These are phyloP conservation scores for Amazonetta brasiliensis DNA, from an alignment of 2,797 vertebrate species.

Conservation along the genomic window DNA sequence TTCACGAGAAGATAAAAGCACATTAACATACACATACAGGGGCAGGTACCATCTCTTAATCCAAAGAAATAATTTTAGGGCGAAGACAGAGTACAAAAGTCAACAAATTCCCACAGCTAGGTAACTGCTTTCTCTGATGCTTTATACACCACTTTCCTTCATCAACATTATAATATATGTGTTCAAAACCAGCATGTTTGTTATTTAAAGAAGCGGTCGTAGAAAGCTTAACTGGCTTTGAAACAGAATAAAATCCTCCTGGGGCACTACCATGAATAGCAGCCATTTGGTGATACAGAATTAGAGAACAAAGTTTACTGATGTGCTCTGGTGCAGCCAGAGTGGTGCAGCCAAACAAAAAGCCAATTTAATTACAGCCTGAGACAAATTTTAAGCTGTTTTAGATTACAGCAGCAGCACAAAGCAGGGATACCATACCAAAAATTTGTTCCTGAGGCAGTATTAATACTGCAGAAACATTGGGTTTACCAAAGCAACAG, in stretches of 20 bases:
- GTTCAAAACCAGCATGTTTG: neutral
- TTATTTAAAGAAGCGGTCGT: neutral
- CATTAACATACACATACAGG: neutral
- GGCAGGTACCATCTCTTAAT: neutral
- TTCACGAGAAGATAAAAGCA: neutral
- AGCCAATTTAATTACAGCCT: neutral
- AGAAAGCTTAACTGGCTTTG: neutral
- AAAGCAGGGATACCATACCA: neutral
- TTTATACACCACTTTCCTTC: neutral
- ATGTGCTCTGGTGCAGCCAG: neutral
- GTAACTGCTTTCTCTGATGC: neutral
- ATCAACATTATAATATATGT: neutral
- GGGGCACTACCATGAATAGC: neutral
- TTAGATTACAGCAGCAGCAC: neutral
- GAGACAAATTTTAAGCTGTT: neutral
- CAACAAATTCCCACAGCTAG: neutral
- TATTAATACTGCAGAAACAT: neutral
- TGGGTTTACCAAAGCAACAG: neutral
- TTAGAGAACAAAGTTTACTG: neutral
- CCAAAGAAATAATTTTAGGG: neutral
- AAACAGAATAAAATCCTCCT: neutral
- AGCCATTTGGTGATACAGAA: neutral
- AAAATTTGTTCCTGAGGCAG: neutral
- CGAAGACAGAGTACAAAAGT: neutral
- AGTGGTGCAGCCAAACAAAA: neutral